Conservation (phyloP, 2,888 invertebrate genomes). For the Oscheius onirici region DNA sequence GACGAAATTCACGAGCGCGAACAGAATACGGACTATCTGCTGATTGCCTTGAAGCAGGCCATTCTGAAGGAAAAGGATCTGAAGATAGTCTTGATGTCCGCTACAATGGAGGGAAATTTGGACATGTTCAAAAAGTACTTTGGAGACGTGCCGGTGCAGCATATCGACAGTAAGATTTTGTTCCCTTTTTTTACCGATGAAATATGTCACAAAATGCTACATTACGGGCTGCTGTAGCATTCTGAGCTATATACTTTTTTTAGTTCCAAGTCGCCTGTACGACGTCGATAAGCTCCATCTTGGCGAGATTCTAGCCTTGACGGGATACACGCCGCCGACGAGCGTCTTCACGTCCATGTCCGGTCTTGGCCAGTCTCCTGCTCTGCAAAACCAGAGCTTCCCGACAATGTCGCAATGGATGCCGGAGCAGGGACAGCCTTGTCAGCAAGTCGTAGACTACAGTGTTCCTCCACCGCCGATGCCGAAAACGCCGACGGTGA, state of each 20-base stretch:
- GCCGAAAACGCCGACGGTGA: neutral
- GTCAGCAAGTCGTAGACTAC: neutral
- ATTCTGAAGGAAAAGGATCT: constrained; percentile 55
- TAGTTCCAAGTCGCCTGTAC: constrained; percentile 64
- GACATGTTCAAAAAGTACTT: constrained; percentile 86
- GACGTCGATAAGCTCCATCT: constrained; percentile 62
- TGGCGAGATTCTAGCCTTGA: constrained; percentile 64
- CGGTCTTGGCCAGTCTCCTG: too few species aligned
- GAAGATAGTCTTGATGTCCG: constrained; percentile 88
- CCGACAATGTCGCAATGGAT: neutral
- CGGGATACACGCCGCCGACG: constrained; percentile 53
- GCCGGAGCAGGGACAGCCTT: neutral
- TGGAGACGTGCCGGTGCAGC: constrained; percentile 78
- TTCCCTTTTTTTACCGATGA: neutral
- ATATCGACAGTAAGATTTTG: constrained; percentile 80
- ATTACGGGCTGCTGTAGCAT: neutral
- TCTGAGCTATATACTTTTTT: constrained; percentile 6
- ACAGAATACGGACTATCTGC: constrained; percentile 88
- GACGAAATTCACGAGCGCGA: constrained; percentile 97
- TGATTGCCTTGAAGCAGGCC: constrained; percentile 79
- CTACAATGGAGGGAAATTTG: constrained; percentile 82
- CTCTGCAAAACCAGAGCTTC: neutral
- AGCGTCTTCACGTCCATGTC: constrained; percentile 6
- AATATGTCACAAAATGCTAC: neutral
- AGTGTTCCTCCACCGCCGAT: neutral